Evolutionary conservation across 2,888 invertebrate genomes (phyloP), one percentile per base, ranked within the genome.

Genomic region (Meloe dianella): DNA sequence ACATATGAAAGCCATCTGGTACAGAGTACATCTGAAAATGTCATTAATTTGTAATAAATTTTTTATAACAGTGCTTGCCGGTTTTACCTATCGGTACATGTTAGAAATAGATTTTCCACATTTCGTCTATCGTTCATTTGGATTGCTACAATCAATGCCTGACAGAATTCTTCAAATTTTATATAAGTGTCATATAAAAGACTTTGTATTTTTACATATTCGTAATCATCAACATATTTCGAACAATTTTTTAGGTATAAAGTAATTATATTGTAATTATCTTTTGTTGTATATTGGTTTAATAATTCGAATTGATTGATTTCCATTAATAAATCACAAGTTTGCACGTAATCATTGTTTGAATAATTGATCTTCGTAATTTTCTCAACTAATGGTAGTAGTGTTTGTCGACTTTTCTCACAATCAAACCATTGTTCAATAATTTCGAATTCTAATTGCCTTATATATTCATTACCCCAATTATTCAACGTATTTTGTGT

Each of bases 391-490:
- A 99, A 85, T 3, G 89, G 87, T 67, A 94, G 85, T 38, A 98
- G 84, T 62, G 90, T 87, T 24, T 88, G 86, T 3, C 86, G 84
- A 35, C 84, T 80, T 17, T 85, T 84, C 32, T 85, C 83, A 62
- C 79, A 79, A 41, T 74, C 75, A 2, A 81, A 77, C 94, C 97
- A 97, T 83, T 97, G 95, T 63, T 91, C 90, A 1, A 96, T 92
- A 63, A 99, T 93, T 84, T 94, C 93, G n/a, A 90, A 90, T 71
- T 94, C 93, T 66, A 94, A 85, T 85, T 98, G 98, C 68, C 97
- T 91, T 63, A 99, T 96, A 87, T 98, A 99, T 86, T 99, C 99
- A 85, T 99, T 98, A 0, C 99, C 99, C 99, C 99, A 99, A 78
- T 97, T 95, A 7, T 97, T 97, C 72, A 99, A 94, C 10, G 8